Evolutionary conservation across 2,113 vertebrate species (phyloP).

Genomic region (Gobio gobio): DNA sequence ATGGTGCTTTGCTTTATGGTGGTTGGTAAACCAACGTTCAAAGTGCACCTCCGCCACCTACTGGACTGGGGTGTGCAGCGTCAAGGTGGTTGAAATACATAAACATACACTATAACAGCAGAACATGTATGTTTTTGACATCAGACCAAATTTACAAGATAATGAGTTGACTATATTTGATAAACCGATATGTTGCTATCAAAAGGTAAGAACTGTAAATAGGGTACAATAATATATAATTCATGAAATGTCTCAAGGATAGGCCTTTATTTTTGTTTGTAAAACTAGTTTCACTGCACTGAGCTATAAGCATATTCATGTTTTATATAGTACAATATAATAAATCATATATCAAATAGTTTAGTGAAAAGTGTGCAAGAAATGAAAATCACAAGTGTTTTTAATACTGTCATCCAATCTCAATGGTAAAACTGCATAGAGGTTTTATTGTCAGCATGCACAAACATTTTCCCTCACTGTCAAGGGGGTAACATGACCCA

Average conservation of each 20-base stretch:
- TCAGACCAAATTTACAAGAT: not conserved
- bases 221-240: not conserved
- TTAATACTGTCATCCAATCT: constrained; percentile 11
- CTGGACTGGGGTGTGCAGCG: not conserved
- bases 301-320: not conserved
- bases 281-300: not conserved
- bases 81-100: not conserved
- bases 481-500: not conserved
- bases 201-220: not conserved
- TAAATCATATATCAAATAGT: not conserved
- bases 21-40: not conserved
- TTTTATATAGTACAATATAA: too few species aligned
- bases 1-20: not conserved
- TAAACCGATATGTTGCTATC: not conserved
- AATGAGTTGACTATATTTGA: not conserved
- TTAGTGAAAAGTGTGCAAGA: constrained; percentile 1
- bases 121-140: not conserved
- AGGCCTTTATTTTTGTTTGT: not conserved
- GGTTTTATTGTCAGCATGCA: constrained; percentile 25
- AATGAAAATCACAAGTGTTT: constrained; percentile 11
- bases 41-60: not conserved
- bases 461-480: not conserved
- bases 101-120: not conserved
- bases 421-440: not conserved
- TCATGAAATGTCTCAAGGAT: not conserved